phyloP scores from a whole-genome alignment of 2,113 vertebrate genomes.

The Ceyx margarethae region DNA sequence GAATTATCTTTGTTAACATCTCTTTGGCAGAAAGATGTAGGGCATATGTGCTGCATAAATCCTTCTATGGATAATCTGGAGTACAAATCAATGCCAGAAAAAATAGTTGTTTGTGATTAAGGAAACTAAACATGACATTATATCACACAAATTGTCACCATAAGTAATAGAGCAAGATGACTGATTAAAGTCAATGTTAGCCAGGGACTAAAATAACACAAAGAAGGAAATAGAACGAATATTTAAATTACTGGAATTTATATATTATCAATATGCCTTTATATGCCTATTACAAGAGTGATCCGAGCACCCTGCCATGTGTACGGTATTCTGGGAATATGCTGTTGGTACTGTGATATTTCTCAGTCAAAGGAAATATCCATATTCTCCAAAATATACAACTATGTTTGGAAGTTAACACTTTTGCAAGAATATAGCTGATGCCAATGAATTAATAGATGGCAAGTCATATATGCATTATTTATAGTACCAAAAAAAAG shows the following conservation, averaged over 20 bases:
- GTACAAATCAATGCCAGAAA: slow-evolving; percentile 42
- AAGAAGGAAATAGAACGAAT: neutral
- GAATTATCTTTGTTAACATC: neutral
- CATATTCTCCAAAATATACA: slow-evolving; percentile 17
- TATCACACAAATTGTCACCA: neutral
- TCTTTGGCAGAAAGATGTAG: neutral
- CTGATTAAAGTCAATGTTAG: slow-evolving; percentile 9
- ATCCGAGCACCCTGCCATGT: neutral
- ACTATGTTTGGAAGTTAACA: slow-evolving; percentile 34
- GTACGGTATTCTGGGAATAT: neutral
- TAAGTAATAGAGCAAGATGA: neutral
- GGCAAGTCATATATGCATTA: neutral
- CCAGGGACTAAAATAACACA: neutral
- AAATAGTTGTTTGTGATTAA: slow-evolving; percentile 29
- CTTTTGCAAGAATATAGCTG: neutral
- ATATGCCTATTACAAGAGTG: neutral
- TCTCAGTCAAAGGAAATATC: slow-evolving; percentile 36
- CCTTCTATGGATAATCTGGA: neutral
- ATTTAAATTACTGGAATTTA: slow-evolving; percentile 5
- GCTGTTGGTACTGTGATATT: slow-evolving; percentile 1
- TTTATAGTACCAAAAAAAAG: neutral
- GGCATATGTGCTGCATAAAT: neutral
- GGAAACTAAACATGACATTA: neutral
- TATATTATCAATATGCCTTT: neutral
- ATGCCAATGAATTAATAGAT: slow-evolving; percentile 7